A percentile compares a stretch with the other conserved stretches of the same genome.
These are phyloP conservation scores for Eristalis intricaria DNA, from an alignment of 2,888 invertebrate species.

Conservation along the genomic window DNA sequence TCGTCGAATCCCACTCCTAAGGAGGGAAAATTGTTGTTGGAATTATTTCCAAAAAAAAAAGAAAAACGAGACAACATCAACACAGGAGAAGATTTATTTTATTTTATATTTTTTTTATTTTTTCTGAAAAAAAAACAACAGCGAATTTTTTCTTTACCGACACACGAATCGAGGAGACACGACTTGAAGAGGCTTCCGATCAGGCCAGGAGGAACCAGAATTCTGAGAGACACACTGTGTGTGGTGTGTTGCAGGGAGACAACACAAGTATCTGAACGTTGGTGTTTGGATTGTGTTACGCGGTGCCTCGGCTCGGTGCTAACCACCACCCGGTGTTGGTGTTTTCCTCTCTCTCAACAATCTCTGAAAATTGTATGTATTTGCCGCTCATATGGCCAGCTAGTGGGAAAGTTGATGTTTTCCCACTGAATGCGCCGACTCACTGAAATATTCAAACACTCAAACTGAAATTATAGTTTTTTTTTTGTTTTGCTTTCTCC, in stretches of 20 bases:
- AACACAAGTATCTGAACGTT: neutral
- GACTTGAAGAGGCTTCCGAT: constrained; percentile 50
- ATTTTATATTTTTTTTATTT: constrained; percentile 13
- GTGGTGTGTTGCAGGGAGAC: neutral
- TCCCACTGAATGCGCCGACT: neutral
- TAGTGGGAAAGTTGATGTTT: constrained; percentile 1
- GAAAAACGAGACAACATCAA: neutral
- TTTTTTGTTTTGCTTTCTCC: no score
- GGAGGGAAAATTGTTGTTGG: neutral
- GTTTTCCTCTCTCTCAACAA: neutral
- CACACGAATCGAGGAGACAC: constrained; percentile 24
- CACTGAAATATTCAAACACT: neutral
- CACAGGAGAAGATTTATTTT: neutral
- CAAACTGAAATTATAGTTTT: neutral
- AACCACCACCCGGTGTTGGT: neutral
- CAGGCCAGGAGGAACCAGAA: constrained; percentile 66
- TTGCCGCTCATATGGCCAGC: neutral
- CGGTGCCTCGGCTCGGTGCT: neutral
- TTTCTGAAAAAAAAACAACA: no score
- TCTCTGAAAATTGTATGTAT: neutral
- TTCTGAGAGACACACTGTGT: constrained; percentile 38
- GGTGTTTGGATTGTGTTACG: neutral
- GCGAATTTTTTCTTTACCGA: neutral
- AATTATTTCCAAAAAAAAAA: neutral
- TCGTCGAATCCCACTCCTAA: neutral